Conservation (phyloP, 2,888 invertebrate genomes). For the Clostera curtula region DNA sequence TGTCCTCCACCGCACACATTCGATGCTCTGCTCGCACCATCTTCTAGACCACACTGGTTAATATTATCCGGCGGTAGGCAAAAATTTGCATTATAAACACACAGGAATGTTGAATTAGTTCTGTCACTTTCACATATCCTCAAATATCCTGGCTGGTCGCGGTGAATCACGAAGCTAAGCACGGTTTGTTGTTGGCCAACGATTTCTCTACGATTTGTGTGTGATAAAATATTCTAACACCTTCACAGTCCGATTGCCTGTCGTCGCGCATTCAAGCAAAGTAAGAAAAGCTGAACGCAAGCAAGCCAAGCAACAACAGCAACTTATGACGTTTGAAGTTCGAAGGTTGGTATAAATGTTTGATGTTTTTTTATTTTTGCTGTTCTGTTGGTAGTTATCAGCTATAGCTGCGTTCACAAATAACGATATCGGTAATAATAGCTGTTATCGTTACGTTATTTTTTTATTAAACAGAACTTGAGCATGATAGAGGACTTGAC, state of each 20-base stretch:
- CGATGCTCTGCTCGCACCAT: constrained; percentile 43
- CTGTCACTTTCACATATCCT: constrained; percentile 63
- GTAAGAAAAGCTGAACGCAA: constrained; percentile 62
- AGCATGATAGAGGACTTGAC: no score
- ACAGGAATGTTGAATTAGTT: constrained; percentile 52
- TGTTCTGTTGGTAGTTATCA: constrained; percentile 30
- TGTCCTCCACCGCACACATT: constrained; percentile 45
- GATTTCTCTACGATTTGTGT: constrained; percentile 41
- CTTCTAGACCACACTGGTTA: constrained; percentile 33
- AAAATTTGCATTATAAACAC: constrained; percentile 57
- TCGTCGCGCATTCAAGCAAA: constrained; percentile 64
- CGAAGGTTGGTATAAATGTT: constrained; percentile 41
- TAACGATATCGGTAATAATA: constrained; percentile 5
- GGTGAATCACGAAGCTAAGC: constrained; percentile 29
- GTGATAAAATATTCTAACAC: constrained; percentile 44
- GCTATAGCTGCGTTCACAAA: constrained; percentile 33
- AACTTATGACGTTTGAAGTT: constrained; percentile 53
- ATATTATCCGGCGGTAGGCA: constrained; percentile 50
- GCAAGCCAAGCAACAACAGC: constrained; percentile 52
- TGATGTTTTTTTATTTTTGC: constrained; percentile 9
- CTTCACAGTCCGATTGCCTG: constrained; percentile 51
- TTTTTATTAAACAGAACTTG: no score
- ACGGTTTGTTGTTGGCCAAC: constrained; percentile 26
- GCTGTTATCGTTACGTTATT: no score
- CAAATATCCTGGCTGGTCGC: constrained; percentile 40